Evolutionary conservation across 2,888 invertebrate genomes (phyloP), one percentile per base, ranked within the genome.

Genomic region (Volucella inflata): DNA sequence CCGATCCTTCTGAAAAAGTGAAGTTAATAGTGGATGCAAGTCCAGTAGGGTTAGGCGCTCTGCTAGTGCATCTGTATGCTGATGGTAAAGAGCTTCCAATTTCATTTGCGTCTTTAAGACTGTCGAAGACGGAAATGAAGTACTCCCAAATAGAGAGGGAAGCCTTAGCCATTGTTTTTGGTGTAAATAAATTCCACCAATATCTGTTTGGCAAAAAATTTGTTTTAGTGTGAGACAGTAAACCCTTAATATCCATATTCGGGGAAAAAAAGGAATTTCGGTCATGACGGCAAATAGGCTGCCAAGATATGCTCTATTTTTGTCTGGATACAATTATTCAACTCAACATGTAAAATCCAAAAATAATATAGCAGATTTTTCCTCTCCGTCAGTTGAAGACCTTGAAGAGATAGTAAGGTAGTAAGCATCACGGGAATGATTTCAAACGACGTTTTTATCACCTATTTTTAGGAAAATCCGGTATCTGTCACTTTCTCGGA

Each of bases 41-140:
- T 38, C 80, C 87, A 6, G 87, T 87, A 8, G 89, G 87, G 0
- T 87, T 89, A 21, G 89, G 88, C 0, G 88, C 91, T 4, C 90
- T 91, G 9, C 76, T 91, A 16, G 89, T 88, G 1, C 91, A 91
- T 60, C 87, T 88, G 9, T 88, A 87, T 51, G 74, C 71, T 12
- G 89, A 91, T 84, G 90, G 60, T 21, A n/a, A 14, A 75, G 16
- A 89, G 91, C 82, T 90, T 44, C 92, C 90, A 10, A 90, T 91
- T 36, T 88, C 88, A 8, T 91, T 89, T 88, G 90, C 90, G 0
- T 90, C 89, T 11, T 77, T 82, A 88, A 90, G 85, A 55, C 88
- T 88, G 77, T 88, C 71, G 72, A 88, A 48, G 42, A 88, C 89
- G 3, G 88, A 91, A 42, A 42, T 36, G 55, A 87, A 87, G 21